A percentile compares a stretch with the other conserved stretches of the same genome.
Evolutionary conservation across 2,888 invertebrate species (phyloP).

Genomic region (Eristalis intricaria): DNA sequence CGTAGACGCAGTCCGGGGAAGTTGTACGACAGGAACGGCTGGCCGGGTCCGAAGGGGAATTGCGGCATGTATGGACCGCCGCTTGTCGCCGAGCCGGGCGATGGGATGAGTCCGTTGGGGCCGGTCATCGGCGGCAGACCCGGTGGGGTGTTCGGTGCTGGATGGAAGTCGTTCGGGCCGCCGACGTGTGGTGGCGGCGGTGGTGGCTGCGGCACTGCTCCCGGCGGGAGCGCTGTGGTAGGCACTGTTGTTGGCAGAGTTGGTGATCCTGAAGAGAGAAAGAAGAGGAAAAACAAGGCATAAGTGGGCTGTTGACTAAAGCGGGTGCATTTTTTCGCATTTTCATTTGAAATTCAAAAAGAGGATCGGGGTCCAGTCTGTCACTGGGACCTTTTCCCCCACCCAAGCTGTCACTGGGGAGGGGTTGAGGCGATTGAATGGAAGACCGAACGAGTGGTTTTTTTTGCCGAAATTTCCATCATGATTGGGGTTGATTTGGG

Average conservation of each 20-base stretch:
- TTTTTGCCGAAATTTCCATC: constrained; percentile 28
- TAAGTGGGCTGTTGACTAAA: neutral
- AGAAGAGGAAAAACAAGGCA: constrained; percentile 43
- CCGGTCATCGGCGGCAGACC: constrained; percentile 64
- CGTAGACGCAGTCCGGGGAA: constrained; percentile 80
- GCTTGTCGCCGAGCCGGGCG: constrained; percentile 78
- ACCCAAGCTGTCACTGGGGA: neutral
- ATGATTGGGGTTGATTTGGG: constrained; percentile 51
- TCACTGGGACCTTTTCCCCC: neutral
- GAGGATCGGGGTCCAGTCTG: neutral
- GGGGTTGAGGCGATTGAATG: constrained; percentile 15
- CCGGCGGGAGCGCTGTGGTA: constrained; percentile 65
- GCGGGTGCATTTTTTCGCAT: neutral
- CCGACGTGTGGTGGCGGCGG: constrained; percentile 71
- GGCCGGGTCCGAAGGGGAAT: constrained; percentile 82
- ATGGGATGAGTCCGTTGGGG: constrained; percentile 81
- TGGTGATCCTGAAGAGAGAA: constrained; percentile 81
- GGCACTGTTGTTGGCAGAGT: constrained; percentile 80
- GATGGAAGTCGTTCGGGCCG: constrained; percentile 72
- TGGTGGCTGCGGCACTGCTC: constrained; percentile 71
- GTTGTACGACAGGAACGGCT: constrained; percentile 84
- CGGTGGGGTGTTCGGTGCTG: constrained; percentile 74
- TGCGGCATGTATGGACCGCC: constrained; percentile 83
- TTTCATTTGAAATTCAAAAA: neutral
- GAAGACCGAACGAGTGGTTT: neutral